Evolutionary conservation across 2,113 vertebrate genomes (phyloP).

Genomic region (Oxyura jamaicensis): DNA sequence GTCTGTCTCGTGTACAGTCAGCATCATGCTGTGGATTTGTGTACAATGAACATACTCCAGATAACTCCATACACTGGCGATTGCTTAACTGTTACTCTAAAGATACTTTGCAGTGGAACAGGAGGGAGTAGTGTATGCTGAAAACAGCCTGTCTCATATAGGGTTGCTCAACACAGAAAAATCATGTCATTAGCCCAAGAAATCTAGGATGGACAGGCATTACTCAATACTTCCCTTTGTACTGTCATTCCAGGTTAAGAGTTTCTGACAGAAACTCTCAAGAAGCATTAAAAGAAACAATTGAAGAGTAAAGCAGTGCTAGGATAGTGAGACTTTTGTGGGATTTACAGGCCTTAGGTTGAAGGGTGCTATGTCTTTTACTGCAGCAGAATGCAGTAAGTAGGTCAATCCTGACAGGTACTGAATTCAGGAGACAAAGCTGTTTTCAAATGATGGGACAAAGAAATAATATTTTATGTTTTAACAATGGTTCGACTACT

Average conservation of each 20-base stretch:
- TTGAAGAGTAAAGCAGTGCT: not conserved
- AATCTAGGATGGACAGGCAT: not conserved
- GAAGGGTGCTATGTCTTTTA: not conserved
- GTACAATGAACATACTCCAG: not conserved
- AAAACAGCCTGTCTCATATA: rapidly evolving
- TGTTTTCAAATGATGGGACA: not conserved
- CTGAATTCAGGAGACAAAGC: not conserved
- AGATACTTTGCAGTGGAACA: not conserved
- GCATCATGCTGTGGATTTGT: not conserved
- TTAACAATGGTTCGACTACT: not conserved
- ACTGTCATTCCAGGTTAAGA: not conserved
- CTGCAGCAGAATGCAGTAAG: not conserved
- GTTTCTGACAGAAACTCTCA: not conserved
- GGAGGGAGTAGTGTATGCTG: not conserved
- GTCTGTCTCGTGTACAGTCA: not conserved
- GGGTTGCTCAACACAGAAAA: not conserved
- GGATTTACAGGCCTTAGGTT: not conserved
- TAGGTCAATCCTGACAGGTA: not conserved
- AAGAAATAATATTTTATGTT: not conserved
- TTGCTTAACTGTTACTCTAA: not conserved
- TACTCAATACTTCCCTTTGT: not conserved
- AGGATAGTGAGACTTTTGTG: not conserved
- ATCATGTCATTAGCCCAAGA: not conserved
- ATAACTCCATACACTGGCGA: not conserved
- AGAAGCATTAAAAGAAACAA: not conserved